Conservation (phyloP, 2,797 vertebrate genomes). For the Clarias fuscus region DNA sequence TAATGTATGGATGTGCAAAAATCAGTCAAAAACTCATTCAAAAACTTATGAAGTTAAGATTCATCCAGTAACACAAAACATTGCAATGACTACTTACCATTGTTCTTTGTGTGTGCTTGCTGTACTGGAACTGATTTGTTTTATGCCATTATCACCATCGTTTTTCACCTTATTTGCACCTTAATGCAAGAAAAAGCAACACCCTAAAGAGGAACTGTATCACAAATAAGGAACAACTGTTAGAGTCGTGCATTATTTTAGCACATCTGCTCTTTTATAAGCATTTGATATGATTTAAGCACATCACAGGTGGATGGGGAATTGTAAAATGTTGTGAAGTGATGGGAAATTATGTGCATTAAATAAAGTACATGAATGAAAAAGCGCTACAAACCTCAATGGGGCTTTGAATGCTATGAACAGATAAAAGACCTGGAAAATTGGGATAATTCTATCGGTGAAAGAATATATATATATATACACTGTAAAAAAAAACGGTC, state of each 20-base stretch:
- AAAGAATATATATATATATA: too few relatives aligned
- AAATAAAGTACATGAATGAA: neutral
- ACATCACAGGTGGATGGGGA: neutral
- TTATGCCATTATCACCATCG: neutral
- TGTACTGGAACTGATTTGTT: neutral
- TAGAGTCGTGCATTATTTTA: neutral
- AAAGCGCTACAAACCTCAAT: neutral
- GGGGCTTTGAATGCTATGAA: neutral
- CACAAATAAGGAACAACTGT: neutral
- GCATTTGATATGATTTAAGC: neutral
- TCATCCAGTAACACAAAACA: neutral
- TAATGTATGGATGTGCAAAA: neutral
- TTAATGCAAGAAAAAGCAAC: neutral
- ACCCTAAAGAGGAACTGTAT: neutral
- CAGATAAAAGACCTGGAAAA: neutral
- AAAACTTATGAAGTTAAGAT: neutral
- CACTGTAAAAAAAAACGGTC: too few relatives aligned
- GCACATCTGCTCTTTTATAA: constrained; percentile 4
- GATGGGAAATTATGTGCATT: neutral
- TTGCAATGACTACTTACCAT: neutral
- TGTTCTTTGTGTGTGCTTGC: neutral
- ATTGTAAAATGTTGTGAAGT: neutral
- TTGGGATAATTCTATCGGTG: neutral
- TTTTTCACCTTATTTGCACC: neutral
- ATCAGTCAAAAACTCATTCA: neutral